Evolutionary conservation across 1,140 invertebrate genomes (phyloP).

Genomic region (Euborellia annulipes): DNA sequence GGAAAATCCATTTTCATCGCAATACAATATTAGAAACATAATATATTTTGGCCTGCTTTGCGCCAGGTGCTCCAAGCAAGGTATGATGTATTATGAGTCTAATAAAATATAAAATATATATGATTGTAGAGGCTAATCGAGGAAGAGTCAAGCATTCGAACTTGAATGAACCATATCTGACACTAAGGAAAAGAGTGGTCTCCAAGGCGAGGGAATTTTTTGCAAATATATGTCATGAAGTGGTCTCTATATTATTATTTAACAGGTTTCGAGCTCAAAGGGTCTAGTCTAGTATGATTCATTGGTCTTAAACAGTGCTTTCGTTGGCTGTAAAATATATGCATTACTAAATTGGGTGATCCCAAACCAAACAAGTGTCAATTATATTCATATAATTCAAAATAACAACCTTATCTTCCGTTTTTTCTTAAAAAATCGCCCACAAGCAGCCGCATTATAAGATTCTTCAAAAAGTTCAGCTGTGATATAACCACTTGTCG

Average conservation of each 20-base stretch:
- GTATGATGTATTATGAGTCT: background rate
- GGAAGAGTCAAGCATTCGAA: background rate
- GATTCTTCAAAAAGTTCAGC: slow-evolving; percentile 38
- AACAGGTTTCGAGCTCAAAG: too few species aligned
- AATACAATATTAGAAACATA: background rate
- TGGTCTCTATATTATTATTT: too few species aligned
- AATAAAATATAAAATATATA: background rate
- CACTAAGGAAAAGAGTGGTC: too few species aligned
- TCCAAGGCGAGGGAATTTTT: too few species aligned
- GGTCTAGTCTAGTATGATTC: too few species aligned
- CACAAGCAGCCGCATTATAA: slow-evolving; percentile 16
- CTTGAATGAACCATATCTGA: too few species aligned
- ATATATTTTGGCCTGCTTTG: background rate
- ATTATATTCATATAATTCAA: too few species aligned
- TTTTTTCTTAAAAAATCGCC: slow-evolving; percentile 28
- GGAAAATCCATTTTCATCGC: background rate
- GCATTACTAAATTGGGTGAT: too few species aligned
- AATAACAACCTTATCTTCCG: slow-evolving; percentile 33
- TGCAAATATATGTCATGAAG: too few species aligned
- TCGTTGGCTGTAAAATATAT: too few species aligned
- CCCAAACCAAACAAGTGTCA: too few species aligned
- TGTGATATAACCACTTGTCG: slow-evolving; percentile 25
- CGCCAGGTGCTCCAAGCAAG: background rate
- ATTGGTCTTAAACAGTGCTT: too few species aligned
- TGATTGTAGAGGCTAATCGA: background rate